phyloP scores from a whole-genome alignment of 2,888 invertebrate genomes.

The Julus scanicus region DNA sequence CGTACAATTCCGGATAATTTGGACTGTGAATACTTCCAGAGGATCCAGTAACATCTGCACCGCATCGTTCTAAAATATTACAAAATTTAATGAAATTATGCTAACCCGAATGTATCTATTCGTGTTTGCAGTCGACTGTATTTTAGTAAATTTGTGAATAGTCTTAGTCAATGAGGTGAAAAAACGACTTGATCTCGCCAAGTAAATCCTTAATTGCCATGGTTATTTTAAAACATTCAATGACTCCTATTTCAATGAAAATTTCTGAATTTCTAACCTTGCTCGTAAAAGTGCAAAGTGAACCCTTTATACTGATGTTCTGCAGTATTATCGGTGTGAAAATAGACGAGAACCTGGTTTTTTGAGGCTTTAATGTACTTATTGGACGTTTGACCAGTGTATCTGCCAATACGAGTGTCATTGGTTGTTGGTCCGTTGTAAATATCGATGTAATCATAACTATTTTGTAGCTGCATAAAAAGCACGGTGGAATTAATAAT shows the following conservation, averaged over 20 bases:
- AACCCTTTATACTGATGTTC: neutral
- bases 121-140: too few species aligned
- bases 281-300: neutral
- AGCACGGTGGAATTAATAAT: neutral
- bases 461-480: neutral
- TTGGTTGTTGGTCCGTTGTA: neutral
- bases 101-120: too few species aligned
- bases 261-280: neutral
- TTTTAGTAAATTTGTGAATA: too few species aligned
- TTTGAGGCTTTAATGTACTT: neutral
- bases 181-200: too few species aligned
- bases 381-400: neutral
- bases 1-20: neutral
- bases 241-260: too few species aligned
- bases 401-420: neutral
- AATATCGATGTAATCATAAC: neutral
- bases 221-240: too few species aligned
- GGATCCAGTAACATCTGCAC: neutral
- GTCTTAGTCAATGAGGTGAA: too few species aligned
- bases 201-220: too few species aligned
- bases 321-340: neutral
- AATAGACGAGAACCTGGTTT: slow-evolving; percentile 2
- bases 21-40: neutral
- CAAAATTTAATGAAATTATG: too few species aligned
- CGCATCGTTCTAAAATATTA: neutral